phyloP scores from a whole-genome alignment of 1,140 invertebrate species.

The Zaprionus davidi region DNA sequence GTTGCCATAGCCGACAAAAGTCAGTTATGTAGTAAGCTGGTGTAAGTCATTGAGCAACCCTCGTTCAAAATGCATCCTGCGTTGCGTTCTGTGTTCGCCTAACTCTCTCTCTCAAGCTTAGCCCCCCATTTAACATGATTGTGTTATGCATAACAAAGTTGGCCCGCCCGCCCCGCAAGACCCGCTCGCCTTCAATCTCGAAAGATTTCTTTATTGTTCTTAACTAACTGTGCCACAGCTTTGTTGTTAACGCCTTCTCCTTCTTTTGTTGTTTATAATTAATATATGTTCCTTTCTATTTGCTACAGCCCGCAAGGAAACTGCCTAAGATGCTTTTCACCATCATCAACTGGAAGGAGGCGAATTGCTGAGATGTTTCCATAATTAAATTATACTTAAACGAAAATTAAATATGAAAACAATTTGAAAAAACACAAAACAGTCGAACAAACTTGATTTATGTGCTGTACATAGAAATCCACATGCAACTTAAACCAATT shows the following conservation, averaged over 20 bases:
- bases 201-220: too few species aligned
- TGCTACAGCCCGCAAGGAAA: slow-evolving; percentile 60
- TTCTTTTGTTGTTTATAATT: background rate
- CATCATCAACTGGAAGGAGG: slow-evolving; percentile 25
- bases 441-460: slow-evolving; percentile 14
- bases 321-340: slow-evolving; percentile 48
- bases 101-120: background rate
- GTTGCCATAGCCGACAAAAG: slow-evolving; percentile 16
- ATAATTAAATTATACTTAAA: slow-evolving; percentile 53
- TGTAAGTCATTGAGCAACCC: slow-evolving; percentile 52
- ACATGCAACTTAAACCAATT: slow-evolving; percentile 1
- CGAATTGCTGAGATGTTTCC: slow-evolving; percentile 53
- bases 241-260: background rate
- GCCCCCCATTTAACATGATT: background rate
- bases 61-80: background rate
- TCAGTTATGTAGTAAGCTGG: slow-evolving; percentile 38
- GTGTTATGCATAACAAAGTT: background rate
- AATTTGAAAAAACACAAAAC: slow-evolving; percentile 21
- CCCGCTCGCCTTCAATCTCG: too few species aligned
- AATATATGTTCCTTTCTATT: background rate
- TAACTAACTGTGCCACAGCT: background rate
- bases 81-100: background rate
- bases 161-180: too few species aligned
- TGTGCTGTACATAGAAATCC: background rate
- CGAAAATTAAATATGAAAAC: slow-evolving; percentile 47